Conservation (phyloP, 2,888 invertebrate species). For the Hedya salicella region DNA sequence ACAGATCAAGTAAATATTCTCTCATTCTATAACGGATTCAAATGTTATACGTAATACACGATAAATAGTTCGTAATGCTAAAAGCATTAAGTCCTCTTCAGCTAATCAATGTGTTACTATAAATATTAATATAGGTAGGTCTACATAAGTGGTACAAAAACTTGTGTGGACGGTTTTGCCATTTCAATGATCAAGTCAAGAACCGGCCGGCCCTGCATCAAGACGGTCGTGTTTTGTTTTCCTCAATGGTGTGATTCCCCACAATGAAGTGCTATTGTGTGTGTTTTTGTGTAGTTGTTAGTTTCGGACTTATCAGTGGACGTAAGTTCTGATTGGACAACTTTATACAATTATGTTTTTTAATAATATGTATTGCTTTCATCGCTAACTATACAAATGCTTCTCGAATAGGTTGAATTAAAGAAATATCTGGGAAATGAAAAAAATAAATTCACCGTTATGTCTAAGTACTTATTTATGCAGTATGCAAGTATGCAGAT, state of each 20-base stretch:
- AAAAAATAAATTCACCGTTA: no score
- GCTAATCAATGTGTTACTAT: neutral
- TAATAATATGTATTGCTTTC: no score
- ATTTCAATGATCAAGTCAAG: neutral
- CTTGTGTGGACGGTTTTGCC: neutral
- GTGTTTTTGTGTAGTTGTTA: neutral
- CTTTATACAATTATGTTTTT: neutral
- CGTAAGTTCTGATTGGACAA: slow-evolving; percentile 7
- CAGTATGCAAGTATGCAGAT: no score
- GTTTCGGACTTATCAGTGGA: slow-evolving; percentile 13
- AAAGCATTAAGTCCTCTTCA: neutral
- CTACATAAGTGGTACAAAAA: neutral
- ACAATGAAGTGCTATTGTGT: slow-evolving; percentile 15
- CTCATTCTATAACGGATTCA: neutral
- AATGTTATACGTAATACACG: neutral
- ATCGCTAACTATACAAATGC: no score
- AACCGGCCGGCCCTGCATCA: slow-evolving; percentile 8
- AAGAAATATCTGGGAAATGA: no score
- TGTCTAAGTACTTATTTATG: no score
- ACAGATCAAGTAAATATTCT: neutral
- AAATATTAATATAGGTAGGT: neutral
- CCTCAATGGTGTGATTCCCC: slow-evolving; percentile 16
- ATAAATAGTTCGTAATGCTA: neutral
- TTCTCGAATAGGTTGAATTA: no score
- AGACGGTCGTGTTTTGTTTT: slow-evolving; percentile 12